Conservation (phyloP, 2,113 vertebrate species). For the Pantherophis guttatus region DNA sequence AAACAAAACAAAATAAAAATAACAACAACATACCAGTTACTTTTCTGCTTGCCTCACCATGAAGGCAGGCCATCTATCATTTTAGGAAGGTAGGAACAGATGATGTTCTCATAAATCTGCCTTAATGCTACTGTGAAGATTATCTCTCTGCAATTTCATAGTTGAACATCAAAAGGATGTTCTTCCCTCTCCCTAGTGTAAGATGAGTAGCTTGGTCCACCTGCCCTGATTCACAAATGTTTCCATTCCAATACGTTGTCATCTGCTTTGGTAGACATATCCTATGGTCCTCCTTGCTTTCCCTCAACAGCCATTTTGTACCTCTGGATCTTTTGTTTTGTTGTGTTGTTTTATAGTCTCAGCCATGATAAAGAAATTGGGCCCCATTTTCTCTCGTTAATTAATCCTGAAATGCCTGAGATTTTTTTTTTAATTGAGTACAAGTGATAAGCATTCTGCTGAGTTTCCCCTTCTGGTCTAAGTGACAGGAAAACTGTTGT, state of each 20-base stretch:
- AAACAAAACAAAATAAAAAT: slow-evolving; percentile 5
- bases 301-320: not conserved
- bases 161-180: not conserved
- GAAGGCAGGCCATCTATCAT: not conserved
- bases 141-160: not conserved
- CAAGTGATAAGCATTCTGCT: not conserved
- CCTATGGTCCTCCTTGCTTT: not conserved
- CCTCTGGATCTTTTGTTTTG: not conserved
- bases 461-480: not conserved
- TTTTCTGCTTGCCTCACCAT: slow-evolving; percentile 19
- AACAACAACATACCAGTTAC: slow-evolving; percentile 28
- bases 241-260: not conserved
- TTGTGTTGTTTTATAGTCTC: not conserved
- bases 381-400: not conserved
- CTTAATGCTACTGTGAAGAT: not conserved
- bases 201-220: not conserved
- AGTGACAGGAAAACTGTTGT: not conserved
- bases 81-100: not conserved
- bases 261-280: not conserved
- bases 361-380: not conserved
- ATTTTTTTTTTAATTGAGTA: not conserved
- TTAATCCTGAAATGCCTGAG: not conserved
- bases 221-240: not conserved
- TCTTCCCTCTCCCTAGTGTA: not conserved
- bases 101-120: not conserved